phyloP scores from a whole-genome alignment of 2,888 invertebrate species.

The Neuroscelio doddi region DNA sequence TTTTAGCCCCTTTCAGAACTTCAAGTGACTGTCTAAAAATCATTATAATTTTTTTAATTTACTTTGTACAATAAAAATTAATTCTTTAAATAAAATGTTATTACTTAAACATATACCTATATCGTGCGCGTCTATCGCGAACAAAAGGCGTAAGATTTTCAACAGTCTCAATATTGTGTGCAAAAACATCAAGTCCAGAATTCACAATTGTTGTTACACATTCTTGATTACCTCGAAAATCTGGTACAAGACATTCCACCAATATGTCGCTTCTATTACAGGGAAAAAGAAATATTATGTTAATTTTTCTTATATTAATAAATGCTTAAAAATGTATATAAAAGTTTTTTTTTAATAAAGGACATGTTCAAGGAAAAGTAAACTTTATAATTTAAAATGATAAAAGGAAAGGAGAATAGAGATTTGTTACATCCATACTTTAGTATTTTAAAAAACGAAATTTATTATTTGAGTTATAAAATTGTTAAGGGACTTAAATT shows the following conservation, averaged over 20 bases:
- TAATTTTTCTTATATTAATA: too few species aligned
- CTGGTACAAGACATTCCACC: constrained; percentile 97
- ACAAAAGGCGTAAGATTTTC: constrained; percentile 92
- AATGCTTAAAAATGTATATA: too few species aligned
- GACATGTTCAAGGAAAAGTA: too few species aligned
- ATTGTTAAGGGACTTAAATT: constrained; percentile 1
- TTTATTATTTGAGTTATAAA: background rate
- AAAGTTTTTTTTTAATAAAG: too few species aligned
- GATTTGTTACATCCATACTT: too few species aligned
- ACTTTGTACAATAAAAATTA: constrained; percentile 4
- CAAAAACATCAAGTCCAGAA: constrained; percentile 95
- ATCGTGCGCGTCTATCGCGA: constrained; percentile 93
- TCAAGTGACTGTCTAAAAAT: constrained; percentile 83
- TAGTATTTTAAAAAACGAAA: too few species aligned
- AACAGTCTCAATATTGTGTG: constrained; percentile 99
- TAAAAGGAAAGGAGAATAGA: too few species aligned
- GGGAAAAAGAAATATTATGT: too few species aligned
- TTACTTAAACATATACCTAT: too few species aligned
- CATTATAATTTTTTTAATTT: too few species aligned
- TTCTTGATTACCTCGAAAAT: constrained; percentile 88
- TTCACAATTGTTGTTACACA: constrained; percentile 83
- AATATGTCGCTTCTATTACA: constrained; percentile 84
- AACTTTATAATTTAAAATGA: too few species aligned
- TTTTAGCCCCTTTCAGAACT: constrained; percentile 88
- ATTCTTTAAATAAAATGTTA: constrained; percentile 2